These are phyloP conservation scores for Microplitis deprimator DNA, from an alignment of 2,888 invertebrate genomes.

Conservation along the genomic window DNA sequence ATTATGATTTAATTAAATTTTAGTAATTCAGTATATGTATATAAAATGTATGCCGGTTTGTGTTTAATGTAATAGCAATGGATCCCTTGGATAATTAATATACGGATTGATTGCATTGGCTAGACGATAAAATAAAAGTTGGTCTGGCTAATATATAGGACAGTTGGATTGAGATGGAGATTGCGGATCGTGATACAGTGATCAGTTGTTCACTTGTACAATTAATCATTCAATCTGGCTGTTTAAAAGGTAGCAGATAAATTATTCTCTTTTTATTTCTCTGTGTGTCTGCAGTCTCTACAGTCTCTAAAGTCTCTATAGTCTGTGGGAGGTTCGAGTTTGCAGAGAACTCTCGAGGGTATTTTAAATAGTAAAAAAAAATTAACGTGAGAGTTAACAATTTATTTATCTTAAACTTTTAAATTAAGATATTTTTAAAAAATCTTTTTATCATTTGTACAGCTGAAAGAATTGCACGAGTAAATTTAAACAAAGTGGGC, in stretches of 20 bases:
- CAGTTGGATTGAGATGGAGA: background rate
- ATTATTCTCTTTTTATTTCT: background rate
- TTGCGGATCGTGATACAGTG: background rate
- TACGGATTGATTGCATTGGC: background rate
- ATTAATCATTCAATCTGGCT: background rate
- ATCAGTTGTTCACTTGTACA: background rate
- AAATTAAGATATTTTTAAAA: background rate
- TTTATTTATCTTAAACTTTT: background rate
- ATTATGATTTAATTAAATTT: background rate
- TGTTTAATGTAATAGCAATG: background rate
- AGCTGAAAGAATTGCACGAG: too few species aligned
- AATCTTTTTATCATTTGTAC: background rate
- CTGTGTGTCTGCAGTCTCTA: background rate
- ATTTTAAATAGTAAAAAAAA: background rate
- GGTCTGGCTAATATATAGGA: background rate
- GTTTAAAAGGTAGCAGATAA: background rate
- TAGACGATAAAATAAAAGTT: slow-evolving; percentile 7
- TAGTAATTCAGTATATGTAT: background rate
- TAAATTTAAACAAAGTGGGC: too few species aligned
- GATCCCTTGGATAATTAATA: slow-evolving; percentile 15
- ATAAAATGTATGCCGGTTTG: background rate
- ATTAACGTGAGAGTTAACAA: background rate
- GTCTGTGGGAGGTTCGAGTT: background rate
- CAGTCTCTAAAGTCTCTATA: background rate
- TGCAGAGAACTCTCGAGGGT: background rate